These are phyloP conservation scores for Tolmerus cingulatus DNA, from an alignment of 2,888 invertebrate species.

Conservation along the genomic window DNA sequence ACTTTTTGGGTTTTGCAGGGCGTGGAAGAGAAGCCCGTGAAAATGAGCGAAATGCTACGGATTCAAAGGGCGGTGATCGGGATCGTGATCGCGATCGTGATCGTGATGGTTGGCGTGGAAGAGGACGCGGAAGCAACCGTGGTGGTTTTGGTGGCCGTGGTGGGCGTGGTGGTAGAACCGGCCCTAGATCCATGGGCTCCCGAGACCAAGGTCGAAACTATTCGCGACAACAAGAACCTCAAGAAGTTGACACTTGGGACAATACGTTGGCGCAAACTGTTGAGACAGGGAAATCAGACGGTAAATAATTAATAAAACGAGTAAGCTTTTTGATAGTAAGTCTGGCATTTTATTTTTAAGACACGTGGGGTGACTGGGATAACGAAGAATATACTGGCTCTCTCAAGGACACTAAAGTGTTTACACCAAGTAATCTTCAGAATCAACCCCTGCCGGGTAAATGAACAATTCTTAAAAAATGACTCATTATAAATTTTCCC, in stretches of 20 bases:
- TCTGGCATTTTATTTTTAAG: slow-evolving; percentile 53
- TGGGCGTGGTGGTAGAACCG: slow-evolving; percentile 63
- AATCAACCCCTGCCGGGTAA: slow-evolving; percentile 57
- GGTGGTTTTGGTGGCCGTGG: slow-evolving; percentile 66
- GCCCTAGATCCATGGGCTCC: slow-evolving; percentile 52
- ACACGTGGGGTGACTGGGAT: slow-evolving; percentile 79
- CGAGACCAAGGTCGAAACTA: slow-evolving; percentile 53
- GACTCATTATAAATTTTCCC: background rate
- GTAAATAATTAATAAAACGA: slow-evolving; percentile 40
- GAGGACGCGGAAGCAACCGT: slow-evolving; percentile 64
- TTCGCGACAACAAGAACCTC: slow-evolving; percentile 58
- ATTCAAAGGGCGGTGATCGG: slow-evolving; percentile 59
- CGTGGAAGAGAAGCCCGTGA: slow-evolving; percentile 72
- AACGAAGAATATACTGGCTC: slow-evolving; percentile 95
- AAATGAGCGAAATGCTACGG: slow-evolving; percentile 67
- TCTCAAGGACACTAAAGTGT: slow-evolving; percentile 92
- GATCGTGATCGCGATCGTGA: background rate
- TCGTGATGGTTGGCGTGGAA: slow-evolving; percentile 60
- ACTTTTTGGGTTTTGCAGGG: slow-evolving; percentile 57
- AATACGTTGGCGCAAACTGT: slow-evolving; percentile 64
- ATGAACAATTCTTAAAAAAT: background rate
- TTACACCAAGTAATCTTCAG: slow-evolving; percentile 73
- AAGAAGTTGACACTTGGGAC: slow-evolving; percentile 69
- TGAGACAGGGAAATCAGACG: slow-evolving; percentile 55
- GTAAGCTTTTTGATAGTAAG: background rate